Evolutionary conservation across 2,797 vertebrate species (phyloP).

Genomic region (Notoglanidium macrostoma): DNA sequence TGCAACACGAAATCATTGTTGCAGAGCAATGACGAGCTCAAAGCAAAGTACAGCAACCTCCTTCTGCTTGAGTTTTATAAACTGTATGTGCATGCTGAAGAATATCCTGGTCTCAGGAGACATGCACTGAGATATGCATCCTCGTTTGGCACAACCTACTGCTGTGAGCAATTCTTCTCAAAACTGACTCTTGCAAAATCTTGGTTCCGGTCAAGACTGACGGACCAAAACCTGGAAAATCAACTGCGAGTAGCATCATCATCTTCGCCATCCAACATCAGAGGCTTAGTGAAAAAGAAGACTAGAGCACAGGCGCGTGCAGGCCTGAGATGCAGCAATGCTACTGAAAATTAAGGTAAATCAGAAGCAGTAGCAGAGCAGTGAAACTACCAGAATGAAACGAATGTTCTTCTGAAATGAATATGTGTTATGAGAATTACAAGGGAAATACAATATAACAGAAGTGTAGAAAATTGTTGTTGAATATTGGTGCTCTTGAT

Average conservation of each 20-base stretch:
- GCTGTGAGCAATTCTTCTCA: constrained; percentile 52
- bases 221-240: constrained; percentile 47
- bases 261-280: constrained; percentile 21
- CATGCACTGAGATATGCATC: constrained; percentile 48
- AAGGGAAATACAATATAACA: no score
- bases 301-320: no score
- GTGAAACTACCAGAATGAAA: no score
- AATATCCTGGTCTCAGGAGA: constrained; percentile 43
- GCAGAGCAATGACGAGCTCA: constrained; percentile 45
- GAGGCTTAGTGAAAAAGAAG: constrained; percentile 28
- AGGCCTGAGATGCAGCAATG: no score
- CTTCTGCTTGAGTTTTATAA: constrained; percentile 38
- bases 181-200: constrained; percentile 46
- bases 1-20: constrained; percentile 51
- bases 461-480: no score
- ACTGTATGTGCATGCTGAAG: constrained; percentile 21
- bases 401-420: no score
- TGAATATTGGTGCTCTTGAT: no score
- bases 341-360: no score
- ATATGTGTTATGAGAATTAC: no score
- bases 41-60: constrained; percentile 49
- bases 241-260: constrained; percentile 38
- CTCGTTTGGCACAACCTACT: constrained; percentile 45
- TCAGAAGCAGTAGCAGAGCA: no score
- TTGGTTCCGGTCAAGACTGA: constrained; percentile 40